phyloP scores from a whole-genome alignment of 2,113 vertebrate genomes.

The Forbesichthys papilliferus region DNA sequence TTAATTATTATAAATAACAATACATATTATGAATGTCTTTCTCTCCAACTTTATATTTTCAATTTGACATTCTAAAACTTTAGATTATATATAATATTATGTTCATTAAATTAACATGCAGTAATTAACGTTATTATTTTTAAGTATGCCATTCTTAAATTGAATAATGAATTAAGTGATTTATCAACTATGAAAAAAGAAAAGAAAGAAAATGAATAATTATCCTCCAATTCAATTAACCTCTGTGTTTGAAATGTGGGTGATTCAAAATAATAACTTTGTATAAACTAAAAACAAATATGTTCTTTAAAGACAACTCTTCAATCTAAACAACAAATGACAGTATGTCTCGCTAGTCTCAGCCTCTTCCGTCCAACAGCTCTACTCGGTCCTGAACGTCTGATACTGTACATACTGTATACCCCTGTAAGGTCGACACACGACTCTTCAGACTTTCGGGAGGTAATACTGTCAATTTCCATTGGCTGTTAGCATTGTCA shows the following conservation, averaged over 20 bases:
- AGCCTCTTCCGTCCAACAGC: too few species aligned
- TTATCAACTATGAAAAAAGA: slow-evolving; percentile 27
- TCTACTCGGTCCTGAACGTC: too few species aligned
- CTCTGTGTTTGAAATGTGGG: slow-evolving; percentile 12
- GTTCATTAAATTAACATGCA: background rate
- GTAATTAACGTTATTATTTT: slow-evolving; percentile 44
- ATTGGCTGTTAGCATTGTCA: too few species aligned
- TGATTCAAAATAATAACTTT: slow-evolving; percentile 23
- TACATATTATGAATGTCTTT: too few species aligned
- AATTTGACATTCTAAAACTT: too few species aligned
- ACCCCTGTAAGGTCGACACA: too few species aligned
- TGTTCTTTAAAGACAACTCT: background rate
- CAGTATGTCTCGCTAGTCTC: too few species aligned
- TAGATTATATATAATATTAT: background rate
- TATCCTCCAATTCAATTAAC: slow-evolving; percentile 37
- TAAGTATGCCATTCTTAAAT: slow-evolving; percentile 30
- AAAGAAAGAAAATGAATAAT: slow-evolving; percentile 7
- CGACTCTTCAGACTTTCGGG: too few species aligned
- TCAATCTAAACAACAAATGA: background rate
- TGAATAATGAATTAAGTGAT: slow-evolving; percentile 13
- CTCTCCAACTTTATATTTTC: too few species aligned
- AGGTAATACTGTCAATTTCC: too few species aligned
- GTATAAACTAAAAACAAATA: slow-evolving; percentile 8
- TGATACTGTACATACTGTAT: too few species aligned
- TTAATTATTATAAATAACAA: too few species aligned